A percentile compares a stretch with the other conserved stretches of the same genome.
phyloP scores from a whole-genome alignment of 2,888 invertebrate species.

The Mythimna lalbum region DNA sequence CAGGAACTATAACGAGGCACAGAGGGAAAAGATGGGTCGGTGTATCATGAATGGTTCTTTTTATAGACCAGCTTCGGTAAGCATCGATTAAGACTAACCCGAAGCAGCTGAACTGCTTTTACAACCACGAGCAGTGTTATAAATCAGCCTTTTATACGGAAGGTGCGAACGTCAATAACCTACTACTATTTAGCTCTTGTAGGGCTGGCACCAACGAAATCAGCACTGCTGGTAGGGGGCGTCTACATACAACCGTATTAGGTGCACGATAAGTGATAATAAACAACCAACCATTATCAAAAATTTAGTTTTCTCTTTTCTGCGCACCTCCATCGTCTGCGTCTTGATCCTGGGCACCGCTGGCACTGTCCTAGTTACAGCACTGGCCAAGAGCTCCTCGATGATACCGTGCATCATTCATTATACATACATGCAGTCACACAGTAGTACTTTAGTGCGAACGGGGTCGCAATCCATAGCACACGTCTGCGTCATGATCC shows the following conservation, averaged over 20 bases:
- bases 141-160: too few species aligned
- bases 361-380: too few species aligned
- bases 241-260: too few species aligned
- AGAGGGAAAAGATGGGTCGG: neutral
- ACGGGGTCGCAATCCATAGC: constrained; percentile 76
- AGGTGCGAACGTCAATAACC: too few species aligned
- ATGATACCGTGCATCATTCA: constrained; percentile 58
- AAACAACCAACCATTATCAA: too few species aligned
- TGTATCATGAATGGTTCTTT: neutral
- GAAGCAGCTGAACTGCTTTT: neutral
- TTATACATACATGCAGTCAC: constrained; percentile 47
- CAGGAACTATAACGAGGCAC: neutral
- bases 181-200: too few species aligned
- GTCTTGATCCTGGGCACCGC: too few species aligned
- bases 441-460: constrained; percentile 61
- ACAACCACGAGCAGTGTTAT: neutral
- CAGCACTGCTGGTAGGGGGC: too few species aligned
- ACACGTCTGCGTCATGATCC: constrained; percentile 62
- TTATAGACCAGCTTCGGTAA: neutral
- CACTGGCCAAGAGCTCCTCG: neutral
- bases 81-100: neutral
- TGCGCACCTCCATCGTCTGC: too few species aligned
- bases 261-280: too few species aligned
- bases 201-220: too few species aligned
- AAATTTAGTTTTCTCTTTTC: too few species aligned